A percentile compares a stretch with the other conserved stretches of the same genome.
phyloP scores from a whole-genome alignment of 2,113 vertebrate species.

The Onychostruthus taczanowskii region DNA sequence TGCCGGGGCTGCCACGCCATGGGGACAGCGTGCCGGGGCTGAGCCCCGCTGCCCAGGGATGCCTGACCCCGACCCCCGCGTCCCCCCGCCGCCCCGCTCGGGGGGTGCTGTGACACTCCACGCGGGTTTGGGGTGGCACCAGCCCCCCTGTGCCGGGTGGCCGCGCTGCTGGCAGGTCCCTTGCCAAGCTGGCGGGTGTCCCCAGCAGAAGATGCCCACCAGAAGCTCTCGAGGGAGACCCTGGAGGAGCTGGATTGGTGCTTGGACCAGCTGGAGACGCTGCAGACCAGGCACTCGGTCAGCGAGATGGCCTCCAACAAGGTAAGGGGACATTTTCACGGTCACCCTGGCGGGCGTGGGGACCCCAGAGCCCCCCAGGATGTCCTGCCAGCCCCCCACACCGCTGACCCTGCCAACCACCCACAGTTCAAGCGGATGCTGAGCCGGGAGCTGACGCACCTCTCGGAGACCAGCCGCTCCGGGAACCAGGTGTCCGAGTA shows the following conservation, averaged over 20 bases:
- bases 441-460: constrained; percentile 88
- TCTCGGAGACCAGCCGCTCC: constrained; percentile 91
- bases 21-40: neutral
- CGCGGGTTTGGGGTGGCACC: fast-evolving
- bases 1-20: neutral
- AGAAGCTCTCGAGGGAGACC: constrained; percentile 87
- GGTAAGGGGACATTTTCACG: neutral
- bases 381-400: fast-evolving
- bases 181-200: neutral
- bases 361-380: neutral
- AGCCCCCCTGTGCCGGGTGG: fast-evolving
- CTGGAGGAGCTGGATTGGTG: constrained; percentile 96
- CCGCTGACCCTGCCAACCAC: neutral
- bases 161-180: neutral
- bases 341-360: fast-evolving
- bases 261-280: constrained; percentile 91
- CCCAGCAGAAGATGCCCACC: constrained; percentile 83
- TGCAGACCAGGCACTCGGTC: constrained; percentile 84
- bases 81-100: fast-evolving
- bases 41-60: neutral
- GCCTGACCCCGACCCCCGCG: neutral
- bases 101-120: neutral
- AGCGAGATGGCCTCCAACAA: constrained; percentile 81
- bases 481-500: constrained; percentile 95
- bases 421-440: constrained; percentile 93